Evolutionary conservation across 2,888 invertebrate species (phyloP).

Genomic region (Sialis lutaria): DNA sequence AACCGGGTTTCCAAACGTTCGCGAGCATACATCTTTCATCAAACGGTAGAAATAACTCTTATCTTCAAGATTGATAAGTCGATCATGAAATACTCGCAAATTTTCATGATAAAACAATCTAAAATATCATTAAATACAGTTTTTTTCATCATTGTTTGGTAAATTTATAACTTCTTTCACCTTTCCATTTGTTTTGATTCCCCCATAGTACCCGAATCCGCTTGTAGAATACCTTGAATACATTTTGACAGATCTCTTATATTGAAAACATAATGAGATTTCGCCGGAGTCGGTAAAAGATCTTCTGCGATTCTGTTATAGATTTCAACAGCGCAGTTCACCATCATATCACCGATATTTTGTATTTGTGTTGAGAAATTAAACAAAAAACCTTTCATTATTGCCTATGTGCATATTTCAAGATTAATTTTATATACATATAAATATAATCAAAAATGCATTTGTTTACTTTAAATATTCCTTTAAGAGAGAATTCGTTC

Average conservation of each 20-base stretch:
- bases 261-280: conserved; percentile 88
- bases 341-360: conserved; percentile 49
- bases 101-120: conserved; percentile 87
- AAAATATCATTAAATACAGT: conserved; percentile 11
- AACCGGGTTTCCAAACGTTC: conserved; percentile 41
- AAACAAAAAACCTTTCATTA: conserved; percentile 56
- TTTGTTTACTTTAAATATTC: conserved; percentile 47
- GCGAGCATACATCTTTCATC: conserved; percentile 46
- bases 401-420: conserved; percentile 29
- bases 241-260: conserved; percentile 80
- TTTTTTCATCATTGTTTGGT: not conserved
- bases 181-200: conserved; percentile 47
- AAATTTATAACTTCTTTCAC: conserved; percentile 19
- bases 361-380: conserved; percentile 58
- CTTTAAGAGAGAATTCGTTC: conserved; percentile 52
- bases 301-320: conserved; percentile 64
- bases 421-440: not conserved
- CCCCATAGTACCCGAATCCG: conserved; percentile 51
- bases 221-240: conserved; percentile 77
- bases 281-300: conserved; percentile 77
- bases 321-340: conserved; percentile 68
- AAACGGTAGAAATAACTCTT: conserved; percentile 61
- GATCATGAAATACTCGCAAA: conserved; percentile 79
- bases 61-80: conserved; percentile 66
- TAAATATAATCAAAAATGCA: conserved; percentile 18